A percentile compares a stretch with the other conserved stretches of the same genome.
Conservation (phyloP, 1,140 invertebrate species). For the Agraylea sexmaculata region DNA sequence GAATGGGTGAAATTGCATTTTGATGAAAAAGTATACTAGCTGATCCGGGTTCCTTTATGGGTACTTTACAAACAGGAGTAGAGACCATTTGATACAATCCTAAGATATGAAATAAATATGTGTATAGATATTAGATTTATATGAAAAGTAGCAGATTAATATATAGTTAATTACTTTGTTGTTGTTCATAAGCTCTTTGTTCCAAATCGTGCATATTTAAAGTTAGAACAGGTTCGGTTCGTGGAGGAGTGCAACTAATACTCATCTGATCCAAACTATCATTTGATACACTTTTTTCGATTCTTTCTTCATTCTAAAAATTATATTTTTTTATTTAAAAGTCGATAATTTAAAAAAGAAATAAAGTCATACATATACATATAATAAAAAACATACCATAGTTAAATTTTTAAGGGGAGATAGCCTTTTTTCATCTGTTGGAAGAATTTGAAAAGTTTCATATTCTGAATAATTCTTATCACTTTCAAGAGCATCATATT, state of each 20-base stretch:
- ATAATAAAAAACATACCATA: not conserved
- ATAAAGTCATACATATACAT: not conserved
- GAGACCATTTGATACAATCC: conserved; percentile 16
- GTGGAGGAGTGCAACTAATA: conserved; percentile 14
- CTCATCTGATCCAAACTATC: conserved; percentile 18
- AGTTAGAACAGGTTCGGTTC: conserved; percentile 8
- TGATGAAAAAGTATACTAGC: conserved; percentile 13
- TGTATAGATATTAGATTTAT: too few species aligned
- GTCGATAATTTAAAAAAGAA: not conserved
- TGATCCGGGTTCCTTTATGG: conserved; percentile 8
- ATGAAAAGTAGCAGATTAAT: not conserved
- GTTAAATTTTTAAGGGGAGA: not conserved
- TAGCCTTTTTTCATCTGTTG: not conserved
- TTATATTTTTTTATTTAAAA: too few species aligned
- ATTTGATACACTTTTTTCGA: conserved; percentile 16
- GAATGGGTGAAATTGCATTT: conserved; percentile 18
- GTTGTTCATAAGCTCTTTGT: conserved; percentile 17
- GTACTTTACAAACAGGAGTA: conserved; percentile 12
- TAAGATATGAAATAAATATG: conserved; percentile 11
- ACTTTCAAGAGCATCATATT: conserved; percentile 10
- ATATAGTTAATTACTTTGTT: conserved; percentile 15
- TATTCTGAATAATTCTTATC: not conserved
- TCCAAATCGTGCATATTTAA: conserved; percentile 19
- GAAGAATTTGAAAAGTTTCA: conserved; percentile 3
- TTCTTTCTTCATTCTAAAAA: conserved; percentile 10